phyloP scores from a whole-genome alignment of 2,888 invertebrate genomes.

The Cataglyphis altisquamis region DNA sequence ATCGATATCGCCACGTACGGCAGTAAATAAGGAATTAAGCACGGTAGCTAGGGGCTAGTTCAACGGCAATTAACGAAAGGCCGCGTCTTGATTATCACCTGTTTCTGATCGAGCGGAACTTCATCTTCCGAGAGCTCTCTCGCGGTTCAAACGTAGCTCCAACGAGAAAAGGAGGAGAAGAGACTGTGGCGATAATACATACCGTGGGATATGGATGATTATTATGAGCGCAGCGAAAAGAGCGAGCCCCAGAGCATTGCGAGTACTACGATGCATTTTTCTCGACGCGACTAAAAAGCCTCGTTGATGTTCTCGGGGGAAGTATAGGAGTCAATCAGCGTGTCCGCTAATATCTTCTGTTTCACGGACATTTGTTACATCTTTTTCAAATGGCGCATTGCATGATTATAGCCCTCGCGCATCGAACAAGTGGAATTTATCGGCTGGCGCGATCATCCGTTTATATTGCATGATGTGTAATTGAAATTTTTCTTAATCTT shows the following conservation, averaged over 20 bases:
- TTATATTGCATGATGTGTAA: not conserved
- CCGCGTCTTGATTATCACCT: constrained; percentile 7
- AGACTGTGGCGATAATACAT: not conserved
- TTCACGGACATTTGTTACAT: constrained; percentile 38
- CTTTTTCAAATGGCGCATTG: constrained; percentile 9
- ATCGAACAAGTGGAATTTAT: not conserved
- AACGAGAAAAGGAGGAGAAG: not conserved
- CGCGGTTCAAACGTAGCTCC: not conserved
- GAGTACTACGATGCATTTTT: constrained; percentile 5
- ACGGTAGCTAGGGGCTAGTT: not conserved
- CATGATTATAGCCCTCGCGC: constrained; percentile 9
- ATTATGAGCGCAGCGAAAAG: constrained; percentile 23
- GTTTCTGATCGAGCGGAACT: constrained; percentile 7
- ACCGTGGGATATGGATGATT: not conserved
- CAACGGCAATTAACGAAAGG: constrained; percentile 6
- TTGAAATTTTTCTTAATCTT: constrained; percentile 17
- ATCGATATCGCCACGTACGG: not conserved
- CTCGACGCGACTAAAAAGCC: not conserved
- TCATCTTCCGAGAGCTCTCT: not conserved
- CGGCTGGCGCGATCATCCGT: not conserved
- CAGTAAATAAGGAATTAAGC: not conserved
- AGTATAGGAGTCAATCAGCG: constrained; percentile 20
- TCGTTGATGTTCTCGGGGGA: constrained; percentile 7
- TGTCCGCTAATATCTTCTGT: constrained; percentile 19
- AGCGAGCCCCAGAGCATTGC: not conserved